phyloP scores from a whole-genome alignment of 2,888 invertebrate genomes.

The Oligia strigilis region DNA sequence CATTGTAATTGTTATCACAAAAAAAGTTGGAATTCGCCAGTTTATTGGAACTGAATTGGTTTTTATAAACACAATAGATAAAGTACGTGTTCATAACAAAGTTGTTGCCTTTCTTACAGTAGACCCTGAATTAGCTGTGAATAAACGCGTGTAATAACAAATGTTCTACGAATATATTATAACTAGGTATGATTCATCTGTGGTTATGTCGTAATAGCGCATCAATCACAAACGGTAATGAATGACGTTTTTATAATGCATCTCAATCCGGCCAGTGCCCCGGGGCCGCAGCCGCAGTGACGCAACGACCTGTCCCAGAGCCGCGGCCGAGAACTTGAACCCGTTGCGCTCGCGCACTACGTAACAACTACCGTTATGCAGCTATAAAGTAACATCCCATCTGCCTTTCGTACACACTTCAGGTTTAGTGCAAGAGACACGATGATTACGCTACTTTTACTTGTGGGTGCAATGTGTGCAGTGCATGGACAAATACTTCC shows the following conservation, averaged over 20 bases:
- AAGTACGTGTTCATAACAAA: conserved; percentile 59
- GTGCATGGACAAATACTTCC: conserved; percentile 77
- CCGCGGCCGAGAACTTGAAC: conserved; percentile 87
- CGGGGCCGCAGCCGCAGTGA: conserved; percentile 73
- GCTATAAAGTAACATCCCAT: conserved; percentile 83
- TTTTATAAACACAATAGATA: conserved; percentile 62
- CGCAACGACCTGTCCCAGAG: conserved; percentile 79
- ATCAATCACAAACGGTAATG: conserved; percentile 66
- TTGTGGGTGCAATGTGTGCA: conserved; percentile 71
- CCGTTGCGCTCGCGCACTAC: conserved; percentile 73
- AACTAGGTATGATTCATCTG: conserved; percentile 29
- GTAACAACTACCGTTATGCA: conserved; percentile 83
- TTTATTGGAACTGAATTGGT: conserved; percentile 70
- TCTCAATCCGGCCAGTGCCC: conserved; percentile 84
- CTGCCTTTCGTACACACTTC: conserved; percentile 70
- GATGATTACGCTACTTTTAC: conserved; percentile 79
- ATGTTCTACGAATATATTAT: conserved; percentile 24
- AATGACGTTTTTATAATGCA: conserved; percentile 71
- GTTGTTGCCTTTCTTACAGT: conserved; percentile 35
- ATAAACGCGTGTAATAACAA: conserved; percentile 23
- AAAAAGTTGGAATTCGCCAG: conserved; percentile 76
- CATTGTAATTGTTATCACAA: conserved; percentile 74
- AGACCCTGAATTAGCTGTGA: conserved; percentile 36
- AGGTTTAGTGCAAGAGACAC: conserved; percentile 70
- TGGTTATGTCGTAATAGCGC: conserved; percentile 48